Conservation (phyloP, 2,113 vertebrate species). For the Crotalus tigris region DNA sequence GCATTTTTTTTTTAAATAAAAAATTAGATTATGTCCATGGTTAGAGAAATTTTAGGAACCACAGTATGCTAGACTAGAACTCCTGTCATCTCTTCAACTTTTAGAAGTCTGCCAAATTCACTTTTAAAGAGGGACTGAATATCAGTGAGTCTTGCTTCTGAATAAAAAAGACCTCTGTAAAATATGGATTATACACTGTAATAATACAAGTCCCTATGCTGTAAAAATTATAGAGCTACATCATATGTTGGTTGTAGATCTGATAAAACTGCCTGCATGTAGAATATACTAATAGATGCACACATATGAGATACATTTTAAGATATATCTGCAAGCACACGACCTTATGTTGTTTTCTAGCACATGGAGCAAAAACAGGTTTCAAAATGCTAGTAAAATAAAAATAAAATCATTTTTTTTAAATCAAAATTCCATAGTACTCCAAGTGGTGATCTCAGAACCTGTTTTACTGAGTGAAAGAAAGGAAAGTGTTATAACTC, state of each 20-base stretch:
- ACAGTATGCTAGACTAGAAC: background rate
- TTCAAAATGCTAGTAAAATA: background rate
- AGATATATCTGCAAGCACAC: background rate
- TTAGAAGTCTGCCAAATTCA: background rate
- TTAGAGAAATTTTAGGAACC: background rate
- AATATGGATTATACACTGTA: background rate
- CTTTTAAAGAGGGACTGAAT: background rate
- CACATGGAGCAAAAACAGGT: background rate
- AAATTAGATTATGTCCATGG: background rate
- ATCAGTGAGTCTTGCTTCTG: background rate
- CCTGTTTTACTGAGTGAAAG: background rate
- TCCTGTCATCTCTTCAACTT: background rate
- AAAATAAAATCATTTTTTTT: background rate
- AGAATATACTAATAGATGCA: background rate
- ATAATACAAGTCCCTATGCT: background rate
- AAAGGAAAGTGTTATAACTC: background rate
- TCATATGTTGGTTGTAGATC: background rate
- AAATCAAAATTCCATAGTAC: background rate
- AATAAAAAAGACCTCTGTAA: background rate
- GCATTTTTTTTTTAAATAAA: background rate
- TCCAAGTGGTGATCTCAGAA: background rate
- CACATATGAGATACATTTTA: background rate
- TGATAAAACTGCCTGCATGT: background rate
- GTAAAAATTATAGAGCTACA: background rate
- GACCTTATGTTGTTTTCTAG: background rate